Evolutionary conservation across 2,797 vertebrate genomes (phyloP), one percentile per base, ranked within the genome.

Genomic region (Lerista edwardsae): DNA sequence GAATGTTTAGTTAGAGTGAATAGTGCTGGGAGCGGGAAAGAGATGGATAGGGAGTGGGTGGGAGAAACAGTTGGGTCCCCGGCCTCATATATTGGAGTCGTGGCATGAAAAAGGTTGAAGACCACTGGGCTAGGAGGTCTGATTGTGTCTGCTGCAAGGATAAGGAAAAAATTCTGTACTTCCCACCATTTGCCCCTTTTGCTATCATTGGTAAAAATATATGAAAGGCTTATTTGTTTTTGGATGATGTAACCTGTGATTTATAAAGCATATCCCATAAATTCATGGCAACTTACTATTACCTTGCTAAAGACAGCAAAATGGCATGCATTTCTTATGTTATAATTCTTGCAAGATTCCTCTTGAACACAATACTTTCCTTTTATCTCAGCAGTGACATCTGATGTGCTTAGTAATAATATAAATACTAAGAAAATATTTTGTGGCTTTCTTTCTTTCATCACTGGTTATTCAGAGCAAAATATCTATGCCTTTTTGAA

Each of bases 291-390:
- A 44, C 6, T 55, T 69, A 68, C 12, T 68, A 34, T 36, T 86
- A 90, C 89, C 84, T 86, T 83, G 65, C 19, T 1, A 64, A 39
- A 67, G 7, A 75, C 21, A 31, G 27, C 8, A 57, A 39, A 65
- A 14, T 15, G 71, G 3, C 1, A 23, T 68, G 88, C 83, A 88
- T 74, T 21, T 79, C 1, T 25, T 12, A 44, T 85, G 31, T 67
- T 19, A 67, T 67, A 39, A 61, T 83, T 88, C 51, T 82, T 75
- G 62, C 87, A 89, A 92, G 87, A 75, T 68, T 47, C 23, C 7
- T 84, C 61, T 83, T 87, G 74, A 74, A 31, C 73, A 89, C 87
- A 87, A 21, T 87, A 91, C 84, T 85, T 62, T 65, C 76, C 44
- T 59, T 19, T 73, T 84, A 79, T 44, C 86, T 86, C 19, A 71